Conservation (phyloP, 2,113 vertebrate genomes). For the Tachuris rubrigastra region DNA sequence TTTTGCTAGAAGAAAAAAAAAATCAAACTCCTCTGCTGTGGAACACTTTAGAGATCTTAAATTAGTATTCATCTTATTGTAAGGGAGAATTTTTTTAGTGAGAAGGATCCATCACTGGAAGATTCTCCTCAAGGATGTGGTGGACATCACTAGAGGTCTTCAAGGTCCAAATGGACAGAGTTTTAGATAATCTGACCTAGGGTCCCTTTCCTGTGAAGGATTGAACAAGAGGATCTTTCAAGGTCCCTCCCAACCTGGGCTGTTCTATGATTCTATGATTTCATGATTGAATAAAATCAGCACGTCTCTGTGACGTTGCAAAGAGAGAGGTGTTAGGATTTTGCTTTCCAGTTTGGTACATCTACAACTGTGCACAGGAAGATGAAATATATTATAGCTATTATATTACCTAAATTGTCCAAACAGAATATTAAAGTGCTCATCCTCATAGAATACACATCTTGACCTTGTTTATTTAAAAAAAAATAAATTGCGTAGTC, state of each 20-base stretch:
- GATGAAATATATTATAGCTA: background rate
- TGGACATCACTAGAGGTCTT: background rate
- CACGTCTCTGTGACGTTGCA: background rate
- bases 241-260: background rate
- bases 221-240: background rate
- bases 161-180: background rate
- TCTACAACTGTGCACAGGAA: background rate
- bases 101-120: background rate
- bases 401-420: background rate
- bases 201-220: background rate
- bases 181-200: background rate
- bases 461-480: background rate
- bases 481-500: background rate
- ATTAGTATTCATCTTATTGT: background rate
- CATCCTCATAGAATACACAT: background rate
- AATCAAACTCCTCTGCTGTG: background rate
- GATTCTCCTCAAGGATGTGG: background rate
- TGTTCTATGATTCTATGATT: background rate
- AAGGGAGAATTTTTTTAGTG: background rate
- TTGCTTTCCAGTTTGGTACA: background rate
- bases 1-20: background rate
- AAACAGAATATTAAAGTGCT: background rate
- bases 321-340: background rate
- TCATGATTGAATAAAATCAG: background rate
- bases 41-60: background rate